These are phyloP conservation scores for Troides helena DNA, from an alignment of 2,888 invertebrate genomes.

Conservation along the genomic window DNA sequence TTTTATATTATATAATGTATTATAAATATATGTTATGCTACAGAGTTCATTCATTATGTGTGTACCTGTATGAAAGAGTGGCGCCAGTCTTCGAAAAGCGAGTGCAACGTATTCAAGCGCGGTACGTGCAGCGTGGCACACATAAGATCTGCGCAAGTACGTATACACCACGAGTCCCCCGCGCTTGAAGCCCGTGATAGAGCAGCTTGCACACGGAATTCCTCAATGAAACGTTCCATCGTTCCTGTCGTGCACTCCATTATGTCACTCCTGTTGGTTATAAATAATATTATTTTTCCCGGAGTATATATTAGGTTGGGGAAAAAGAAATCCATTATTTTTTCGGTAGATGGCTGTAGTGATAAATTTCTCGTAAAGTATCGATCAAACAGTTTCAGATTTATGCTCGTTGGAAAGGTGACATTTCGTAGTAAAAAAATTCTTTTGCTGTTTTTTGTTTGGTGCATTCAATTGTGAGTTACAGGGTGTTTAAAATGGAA, in stretches of 20 bases:
- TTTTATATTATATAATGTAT: no score
- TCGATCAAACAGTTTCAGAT: no score
- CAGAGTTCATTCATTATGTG: background rate
- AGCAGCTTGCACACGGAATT: conserved; percentile 48
- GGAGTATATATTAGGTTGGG: background rate
- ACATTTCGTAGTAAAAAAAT: no score
- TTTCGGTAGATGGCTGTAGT: no score
- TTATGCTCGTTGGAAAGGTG: no score
- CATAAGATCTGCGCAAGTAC: conserved; percentile 44
- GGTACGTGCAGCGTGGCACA: conserved; percentile 51
- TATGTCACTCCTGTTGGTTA: conserved; percentile 62
- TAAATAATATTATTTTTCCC: background rate
- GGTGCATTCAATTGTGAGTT: no score
- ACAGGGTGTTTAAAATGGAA: no score
- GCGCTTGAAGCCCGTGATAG: conserved; percentile 33
- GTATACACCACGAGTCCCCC: conserved; percentile 36
- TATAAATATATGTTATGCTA: no score
- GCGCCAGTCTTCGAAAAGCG: conserved; percentile 54
- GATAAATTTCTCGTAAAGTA: no score
- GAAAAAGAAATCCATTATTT: no score
- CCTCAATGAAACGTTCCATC: conserved; percentile 53
- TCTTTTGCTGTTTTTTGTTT: no score
- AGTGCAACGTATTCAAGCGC: conserved; percentile 51
- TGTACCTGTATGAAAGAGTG: conserved; percentile 41
- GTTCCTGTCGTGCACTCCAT: conserved; percentile 60